Conservation (phyloP, 2,888 invertebrate species). For the Ditula angustiorana region DNA sequence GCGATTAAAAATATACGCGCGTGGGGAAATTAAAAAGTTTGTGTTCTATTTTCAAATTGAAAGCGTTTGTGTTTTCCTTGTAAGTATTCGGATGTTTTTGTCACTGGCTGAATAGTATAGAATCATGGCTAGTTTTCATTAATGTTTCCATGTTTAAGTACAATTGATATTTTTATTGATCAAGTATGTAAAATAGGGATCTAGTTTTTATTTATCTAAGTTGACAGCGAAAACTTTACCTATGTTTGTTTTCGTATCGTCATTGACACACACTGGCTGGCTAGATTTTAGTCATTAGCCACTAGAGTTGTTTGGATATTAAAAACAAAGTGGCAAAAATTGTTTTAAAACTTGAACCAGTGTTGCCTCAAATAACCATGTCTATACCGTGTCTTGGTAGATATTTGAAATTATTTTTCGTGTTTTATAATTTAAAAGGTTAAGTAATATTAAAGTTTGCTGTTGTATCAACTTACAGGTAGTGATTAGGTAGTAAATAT, state of each 20-base stretch:
- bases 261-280: not conserved
- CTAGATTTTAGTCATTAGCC: not conserved
- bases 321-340: too few species aligned
- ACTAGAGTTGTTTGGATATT: too few species aligned
- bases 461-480: too few species aligned
- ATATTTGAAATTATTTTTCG: too few species aligned
- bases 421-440: too few species aligned
- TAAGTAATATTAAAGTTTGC: too few species aligned
- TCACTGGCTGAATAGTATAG: conserved; percentile 1
- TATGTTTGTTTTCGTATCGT: not conserved
- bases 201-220: not conserved
- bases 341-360: too few species aligned
- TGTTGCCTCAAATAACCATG: too few species aligned
- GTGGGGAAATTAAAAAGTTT: conserved; percentile 27
- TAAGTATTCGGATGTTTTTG: conserved; percentile 30
- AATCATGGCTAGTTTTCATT: not conserved
- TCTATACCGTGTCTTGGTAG: too few species aligned
- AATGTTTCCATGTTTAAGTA: not conserved
- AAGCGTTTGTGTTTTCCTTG: conserved; percentile 22
- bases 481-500: too few species aligned
- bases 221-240: not conserved
- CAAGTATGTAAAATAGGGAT: not conserved
- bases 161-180: not conserved
- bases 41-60: conserved; percentile 31
- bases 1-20: conserved; percentile 34